Conservation (phyloP, 2,797 vertebrate species). For the Lophius americanus region DNA sequence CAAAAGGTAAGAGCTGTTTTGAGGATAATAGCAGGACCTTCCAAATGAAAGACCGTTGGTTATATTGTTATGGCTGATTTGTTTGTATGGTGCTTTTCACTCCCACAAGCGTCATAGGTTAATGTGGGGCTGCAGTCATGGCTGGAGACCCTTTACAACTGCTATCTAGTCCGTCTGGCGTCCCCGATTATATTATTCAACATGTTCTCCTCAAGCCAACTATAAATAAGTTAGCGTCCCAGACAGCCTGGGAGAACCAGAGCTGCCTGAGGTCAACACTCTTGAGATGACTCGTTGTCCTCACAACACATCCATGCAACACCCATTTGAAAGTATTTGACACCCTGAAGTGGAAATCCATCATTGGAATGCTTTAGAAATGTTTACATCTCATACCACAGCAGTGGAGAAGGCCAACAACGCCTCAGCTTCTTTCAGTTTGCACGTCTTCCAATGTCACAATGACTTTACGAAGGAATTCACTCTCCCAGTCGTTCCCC, state of each 20-base stretch:
- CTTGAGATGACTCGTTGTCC: slow-evolving; percentile 57
- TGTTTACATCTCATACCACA: slow-evolving; percentile 1
- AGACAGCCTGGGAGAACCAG: slow-evolving; percentile 63
- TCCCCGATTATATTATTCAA: slow-evolving; percentile 75
- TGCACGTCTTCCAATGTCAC: too few species aligned
- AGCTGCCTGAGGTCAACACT: slow-evolving; percentile 61
- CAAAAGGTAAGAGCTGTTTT: too few species aligned
- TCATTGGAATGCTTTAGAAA: slow-evolving; percentile 42
- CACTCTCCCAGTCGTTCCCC: slow-evolving; percentile 4
- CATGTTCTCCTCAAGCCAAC: slow-evolving; percentile 67
- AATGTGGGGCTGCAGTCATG: slow-evolving; percentile 23
- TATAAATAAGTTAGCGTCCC: slow-evolving; percentile 77
- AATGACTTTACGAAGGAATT: not conserved
- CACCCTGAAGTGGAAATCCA: slow-evolving; percentile 52
- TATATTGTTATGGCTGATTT: too few species aligned
- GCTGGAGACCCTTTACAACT: slow-evolving; percentile 40
- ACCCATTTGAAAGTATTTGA: slow-evolving; percentile 58
- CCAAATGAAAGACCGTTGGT: too few species aligned
- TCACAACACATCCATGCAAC: slow-evolving; percentile 28
- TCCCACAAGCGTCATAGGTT: slow-evolving; percentile 2
- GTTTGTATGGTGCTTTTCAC: not conserved
- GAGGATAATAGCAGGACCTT: too few species aligned
- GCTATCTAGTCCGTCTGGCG: slow-evolving; percentile 60
- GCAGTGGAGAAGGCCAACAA: slow-evolving; percentile 2
- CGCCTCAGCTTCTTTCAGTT: not conserved